Evolutionary conservation across 2,797 vertebrate genomes (phyloP), one percentile per base, ranked within the genome.

Genomic region (Urocyon cinereoargenteus): DNA sequence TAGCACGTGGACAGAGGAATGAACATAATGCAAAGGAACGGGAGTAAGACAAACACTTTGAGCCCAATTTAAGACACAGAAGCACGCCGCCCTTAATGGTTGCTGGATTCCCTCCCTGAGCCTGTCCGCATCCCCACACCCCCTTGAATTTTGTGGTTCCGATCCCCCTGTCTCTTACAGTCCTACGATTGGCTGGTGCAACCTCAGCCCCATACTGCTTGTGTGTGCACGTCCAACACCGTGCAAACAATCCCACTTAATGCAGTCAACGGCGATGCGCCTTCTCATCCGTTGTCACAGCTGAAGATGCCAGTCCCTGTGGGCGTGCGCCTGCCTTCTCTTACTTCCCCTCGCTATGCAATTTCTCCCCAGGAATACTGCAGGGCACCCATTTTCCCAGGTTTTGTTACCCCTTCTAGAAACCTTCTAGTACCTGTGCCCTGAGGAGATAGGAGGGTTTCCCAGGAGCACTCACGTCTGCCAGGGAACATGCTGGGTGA

Each of bases 21-120:
- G 45, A 24, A 49, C 19, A 19, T 1, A 66, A 11, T 0, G 1
- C 45, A 55, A n/a, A 22, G 15, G 40, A 16, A 16, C 1, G 8
- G 24, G 3, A 12, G 14, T 26, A n/a, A 92, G 72, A 4, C 0
- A 16, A 16, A 15, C 4, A 22, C n/a, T 22, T 6, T 10, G 36
- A 34, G 16, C 12, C n/a, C 40, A 22, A 3, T 14, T 34, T 14
- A 22, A 21, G 68, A 53, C 49, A 1, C 0, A 19, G 31, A n/a
- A 57, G n/a, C 0, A 16, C 0, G 0, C 9, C 1, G 1, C 0
- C 10, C 2, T 28, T 2, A 2, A 0, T 5, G 64, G 49, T 0
- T 26, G 24, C 62, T 1, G 0, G 2, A 14, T 24, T 28, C 4
- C 7, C 26, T 5, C 26, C 3, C 2, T 0, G 2, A 1, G 1